Evolutionary conservation across 1,140 invertebrate species (phyloP), one percentile per base, ranked within the genome.

Genomic region (Chironomus striatipennis): DNA sequence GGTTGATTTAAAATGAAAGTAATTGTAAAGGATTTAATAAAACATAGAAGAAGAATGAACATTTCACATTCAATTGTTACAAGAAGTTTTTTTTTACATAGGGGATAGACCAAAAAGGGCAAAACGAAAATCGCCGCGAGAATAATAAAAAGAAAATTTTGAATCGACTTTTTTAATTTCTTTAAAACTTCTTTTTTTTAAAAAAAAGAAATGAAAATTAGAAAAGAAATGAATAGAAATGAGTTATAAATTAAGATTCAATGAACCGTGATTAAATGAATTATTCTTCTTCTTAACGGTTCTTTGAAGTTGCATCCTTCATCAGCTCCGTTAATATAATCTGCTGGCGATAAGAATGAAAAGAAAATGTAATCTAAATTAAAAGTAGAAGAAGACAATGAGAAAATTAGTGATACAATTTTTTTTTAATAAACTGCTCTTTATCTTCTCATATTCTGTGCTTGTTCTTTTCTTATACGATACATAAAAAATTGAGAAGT

Each of bases 241-340:
- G 24, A 34, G 24, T 34, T 34, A 34, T 34, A 34, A 34, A 34
- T 34, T 34, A n/a, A 12, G 47, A 57, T 57, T 57, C 43, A 57
- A 57, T 57, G 47, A 57, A 57, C 47, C 47, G 47, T 57, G 47
- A 57, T 57, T 57, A 57, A 57, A 57, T 57, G n/a, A 57, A 57
- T 57, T 57, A n/a, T 57, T n/a, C 47, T 12, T 57, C n/a, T 57
- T 57, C 24, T 34, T 34, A 34, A 34, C 24, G 24, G 24, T 34
- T 34, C 24, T 34, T 34, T 34, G 24, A 34, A 2, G 24, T 5
- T 34, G 24, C 24, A 34, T 34, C 24, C 24, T 34, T 34, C 24
- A 34, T 34, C 24, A 34, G 24, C 5, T 34, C 24, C 24, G 24
- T 34, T 34, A 5, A 34, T 34, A 34, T 34, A 34, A 34, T 34